Percentiles rank a stretch among this genome's conserved stretches.
These are phyloP conservation scores for Parelbella ahira DNA, from an alignment of 2,888 invertebrate genomes.

Conservation along the genomic window DNA sequence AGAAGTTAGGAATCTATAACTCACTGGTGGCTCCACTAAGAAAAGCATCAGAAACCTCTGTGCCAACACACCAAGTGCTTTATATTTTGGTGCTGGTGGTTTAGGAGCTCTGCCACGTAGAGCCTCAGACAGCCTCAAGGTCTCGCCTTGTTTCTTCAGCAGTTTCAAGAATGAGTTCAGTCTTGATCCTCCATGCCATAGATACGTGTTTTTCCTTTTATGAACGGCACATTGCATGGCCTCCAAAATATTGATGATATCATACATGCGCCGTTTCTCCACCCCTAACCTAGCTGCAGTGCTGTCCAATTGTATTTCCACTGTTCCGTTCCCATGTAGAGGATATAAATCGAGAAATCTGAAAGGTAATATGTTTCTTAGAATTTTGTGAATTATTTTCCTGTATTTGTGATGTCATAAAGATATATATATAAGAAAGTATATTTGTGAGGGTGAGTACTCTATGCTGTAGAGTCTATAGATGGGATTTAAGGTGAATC, in stretches of 20 bases:
- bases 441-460: too few species aligned
- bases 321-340: slow-evolving; percentile 67
- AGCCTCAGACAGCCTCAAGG: slow-evolving; percentile 73
- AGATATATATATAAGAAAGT: too few species aligned
- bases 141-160: slow-evolving; percentile 81
- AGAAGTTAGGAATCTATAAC: too few species aligned
- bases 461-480: too few species aligned
- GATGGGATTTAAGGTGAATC: too few species aligned
- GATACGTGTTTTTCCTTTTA: slow-evolving; percentile 84
- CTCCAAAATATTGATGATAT: slow-evolving; percentile 86
- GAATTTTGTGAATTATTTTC: too few species aligned
- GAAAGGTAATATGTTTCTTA: slow-evolving; percentile 41
- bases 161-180: slow-evolving; percentile 80
- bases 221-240: slow-evolving; percentile 85
- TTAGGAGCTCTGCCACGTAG: slow-evolving; percentile 72
- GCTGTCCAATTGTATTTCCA: slow-evolving; percentile 82
- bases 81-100: slow-evolving; percentile 79
- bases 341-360: slow-evolving; percentile 81
- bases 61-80: slow-evolving; percentile 84
- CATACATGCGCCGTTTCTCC: slow-evolving; percentile 85
- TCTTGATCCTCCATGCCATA: slow-evolving; percentile 85
- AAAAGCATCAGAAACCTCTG: slow-evolving; percentile 78
- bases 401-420: too few species aligned
- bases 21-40: slow-evolving; percentile 83
- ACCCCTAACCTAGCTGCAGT: slow-evolving; percentile 83